A percentile compares a stretch with the other conserved stretches of the same genome.
phyloP scores from a whole-genome alignment of 2,113 vertebrate genomes.

The Muntiacus muntjak region DNA sequence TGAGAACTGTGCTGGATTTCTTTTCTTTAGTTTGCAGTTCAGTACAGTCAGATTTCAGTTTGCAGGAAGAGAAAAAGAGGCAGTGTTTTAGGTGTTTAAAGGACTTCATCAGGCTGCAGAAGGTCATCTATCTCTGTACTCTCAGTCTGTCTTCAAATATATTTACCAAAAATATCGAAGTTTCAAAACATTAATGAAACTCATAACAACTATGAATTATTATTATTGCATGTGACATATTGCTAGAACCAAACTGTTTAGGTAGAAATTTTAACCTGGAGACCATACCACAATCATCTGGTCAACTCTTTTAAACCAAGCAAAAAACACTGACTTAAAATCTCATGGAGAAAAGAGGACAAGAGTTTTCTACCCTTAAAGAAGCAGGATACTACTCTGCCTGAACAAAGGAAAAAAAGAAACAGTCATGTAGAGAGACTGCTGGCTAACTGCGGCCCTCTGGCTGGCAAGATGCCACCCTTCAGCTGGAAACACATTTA shows the following conservation, averaged over 20 bases:
- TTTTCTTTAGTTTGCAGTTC: background rate
- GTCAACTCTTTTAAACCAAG: background rate
- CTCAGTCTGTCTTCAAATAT: background rate
- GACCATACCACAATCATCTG: background rate
- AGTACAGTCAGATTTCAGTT: background rate
- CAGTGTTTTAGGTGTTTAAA: background rate
- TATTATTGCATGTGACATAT: background rate
- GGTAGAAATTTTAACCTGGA: background rate
- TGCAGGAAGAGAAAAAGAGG: background rate
- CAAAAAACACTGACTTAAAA: slow-evolving; percentile 15
- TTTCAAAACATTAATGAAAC: slow-evolving; percentile 13
- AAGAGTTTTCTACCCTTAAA: background rate
- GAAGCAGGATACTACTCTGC: background rate
- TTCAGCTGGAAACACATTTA: background rate
- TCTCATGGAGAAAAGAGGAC: background rate
- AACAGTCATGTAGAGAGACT: background rate
- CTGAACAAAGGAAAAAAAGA: slow-evolving; percentile 13
- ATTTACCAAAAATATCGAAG: background rate
- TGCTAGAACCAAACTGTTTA: background rate
- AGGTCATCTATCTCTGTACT: background rate
- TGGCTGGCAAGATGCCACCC: background rate
- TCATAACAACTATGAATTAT: background rate
- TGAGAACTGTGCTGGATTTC: background rate
- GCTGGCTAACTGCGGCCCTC: background rate
- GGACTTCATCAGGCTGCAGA: background rate